Conservation (phyloP, 2,113 vertebrate genomes). For the Gambusia holbrooki region DNA sequence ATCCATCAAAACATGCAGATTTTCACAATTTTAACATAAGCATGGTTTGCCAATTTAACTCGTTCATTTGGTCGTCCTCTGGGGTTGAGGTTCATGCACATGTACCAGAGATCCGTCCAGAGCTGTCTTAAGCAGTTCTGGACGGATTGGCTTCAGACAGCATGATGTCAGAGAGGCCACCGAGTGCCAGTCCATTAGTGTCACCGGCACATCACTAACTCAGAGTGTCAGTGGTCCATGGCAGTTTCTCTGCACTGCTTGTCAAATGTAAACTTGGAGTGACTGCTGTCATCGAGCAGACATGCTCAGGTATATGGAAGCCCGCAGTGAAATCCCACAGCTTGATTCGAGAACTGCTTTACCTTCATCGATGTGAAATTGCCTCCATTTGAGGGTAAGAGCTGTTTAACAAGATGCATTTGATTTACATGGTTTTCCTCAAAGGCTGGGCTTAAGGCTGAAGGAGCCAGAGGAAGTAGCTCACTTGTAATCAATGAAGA, state of each 20-base stretch:
- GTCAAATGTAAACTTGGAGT: constrained; percentile 48
- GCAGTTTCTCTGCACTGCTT: constrained; percentile 55
- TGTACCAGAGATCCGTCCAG: background rate
- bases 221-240: constrained; percentile 52
- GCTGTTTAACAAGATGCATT: constrained; percentile 41
- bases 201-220: constrained; percentile 57
- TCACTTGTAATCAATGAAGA: constrained; percentile 62
- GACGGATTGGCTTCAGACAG: constrained; percentile 34
- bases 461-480: constrained; percentile 43
- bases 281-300: constrained; percentile 40
- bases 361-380: constrained; percentile 14
- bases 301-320: constrained; percentile 4
- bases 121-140: background rate
- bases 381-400: constrained; percentile 12
- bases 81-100: constrained; percentile 1
- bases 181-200: constrained; percentile 68
- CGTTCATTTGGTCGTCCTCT: constrained; percentile 16
- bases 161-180: constrained; percentile 46
- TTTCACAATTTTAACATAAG: too few relatives aligned
- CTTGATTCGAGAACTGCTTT: background rate
- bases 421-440: constrained; percentile 58
- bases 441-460: constrained; percentile 33
- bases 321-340: constrained; percentile 21
- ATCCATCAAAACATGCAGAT: too few relatives aligned
- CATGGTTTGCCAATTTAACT: background rate